Evolutionary conservation across 2,888 invertebrate species (phyloP), one percentile per base, ranked within the genome.

Genomic region (Agriopis leucophaearia): DNA sequence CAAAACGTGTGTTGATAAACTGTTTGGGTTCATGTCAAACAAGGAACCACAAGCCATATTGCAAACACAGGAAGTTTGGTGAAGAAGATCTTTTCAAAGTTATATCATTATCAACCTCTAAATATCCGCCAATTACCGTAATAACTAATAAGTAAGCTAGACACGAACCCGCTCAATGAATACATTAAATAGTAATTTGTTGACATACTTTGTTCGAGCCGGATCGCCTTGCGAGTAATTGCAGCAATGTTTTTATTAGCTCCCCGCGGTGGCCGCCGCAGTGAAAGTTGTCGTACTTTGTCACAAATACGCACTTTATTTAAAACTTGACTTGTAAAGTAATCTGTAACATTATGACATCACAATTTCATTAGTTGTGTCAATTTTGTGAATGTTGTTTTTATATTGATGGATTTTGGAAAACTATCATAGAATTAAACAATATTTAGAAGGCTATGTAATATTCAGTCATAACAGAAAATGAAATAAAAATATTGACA

Each of bases 121-220:
- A 86, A 81, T 80, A 81, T 81, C 62, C 82, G 75, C 82, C 83
- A 86, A 83, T 84, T 83, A 83, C 83, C 79, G 81, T 85, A 83
- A 86, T 87, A 88, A 86, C 85, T 82, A 82, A 87, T 87, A 88
- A 86, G 84, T 82, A 82, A 90, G 87, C 87, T 82, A 88, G 88
- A 88, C 88, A 88, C 87, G 90, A 87, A 87, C 82, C 83, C 78
- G 81, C 79, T 82, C 88, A 89, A 91, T 91, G 92, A 92, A 92
- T 92, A 92, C 89, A 92, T 92, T 92, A 91, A 88, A 88, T 82
- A 87, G 85, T 88, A 90, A 92, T 91, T 88, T 92, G 90, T 92
- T 91, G 91, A 90, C 90, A 92, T 84, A 92, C 87, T 91, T 91
- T 84, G 86, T 88, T 83, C 79, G 75, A 82, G 85, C 86, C 81